Conservation (phyloP, 2,113 vertebrate genomes). For the Rhadina sibilatrix region DNA sequence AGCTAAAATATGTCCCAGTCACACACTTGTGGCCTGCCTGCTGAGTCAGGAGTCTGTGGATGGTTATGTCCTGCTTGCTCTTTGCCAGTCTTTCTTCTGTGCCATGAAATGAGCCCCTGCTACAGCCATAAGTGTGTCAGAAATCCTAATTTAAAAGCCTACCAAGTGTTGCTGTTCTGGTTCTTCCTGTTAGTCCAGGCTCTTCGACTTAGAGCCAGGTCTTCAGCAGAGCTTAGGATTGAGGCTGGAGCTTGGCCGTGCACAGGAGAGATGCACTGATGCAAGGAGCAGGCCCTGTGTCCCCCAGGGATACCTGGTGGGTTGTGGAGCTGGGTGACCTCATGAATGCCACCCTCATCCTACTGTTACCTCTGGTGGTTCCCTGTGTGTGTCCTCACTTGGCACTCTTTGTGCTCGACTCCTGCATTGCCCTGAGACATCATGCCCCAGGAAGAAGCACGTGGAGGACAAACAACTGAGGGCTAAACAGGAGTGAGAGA, state of each 20-base stretch:
- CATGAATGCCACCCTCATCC: accelerated
- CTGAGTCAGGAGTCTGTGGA: not conserved
- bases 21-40: not conserved
- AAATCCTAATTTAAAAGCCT: not conserved
- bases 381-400: accelerated
- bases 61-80: not conserved
- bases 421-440: not conserved
- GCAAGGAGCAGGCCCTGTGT: accelerated
- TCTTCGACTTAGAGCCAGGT: not conserved
- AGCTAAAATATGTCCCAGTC: not conserved
- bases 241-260: accelerated
- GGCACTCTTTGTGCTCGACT: accelerated
- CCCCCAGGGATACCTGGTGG: not conserved
- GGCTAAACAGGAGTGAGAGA: not conserved
- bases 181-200: not conserved
- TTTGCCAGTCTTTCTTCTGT: not conserved
- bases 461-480: not conserved
- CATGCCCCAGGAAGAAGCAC: accelerated
- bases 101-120: not conserved
- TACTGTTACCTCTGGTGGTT: not conserved
- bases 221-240: not conserved
- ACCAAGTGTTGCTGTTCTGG: not conserved
- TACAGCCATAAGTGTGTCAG: not conserved
- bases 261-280: not conserved
- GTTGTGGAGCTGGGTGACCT: not conserved